These are phyloP conservation scores for Philotrypesis tridentata DNA, from an alignment of 1,140 invertebrate genomes.

Conservation along the genomic window DNA sequence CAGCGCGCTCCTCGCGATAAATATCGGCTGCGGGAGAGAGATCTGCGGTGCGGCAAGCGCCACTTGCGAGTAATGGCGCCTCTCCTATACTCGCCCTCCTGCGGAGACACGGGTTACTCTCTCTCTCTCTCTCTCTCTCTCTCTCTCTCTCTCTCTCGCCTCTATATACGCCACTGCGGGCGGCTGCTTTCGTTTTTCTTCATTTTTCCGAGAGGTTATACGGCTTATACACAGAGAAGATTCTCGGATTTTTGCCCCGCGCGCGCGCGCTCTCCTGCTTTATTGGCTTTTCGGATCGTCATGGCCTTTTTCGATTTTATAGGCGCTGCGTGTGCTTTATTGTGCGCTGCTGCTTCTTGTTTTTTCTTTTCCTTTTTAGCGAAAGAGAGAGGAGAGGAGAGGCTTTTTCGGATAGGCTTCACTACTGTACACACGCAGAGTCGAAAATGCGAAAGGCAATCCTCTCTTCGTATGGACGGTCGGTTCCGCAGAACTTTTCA, in stretches of 20 bases:
- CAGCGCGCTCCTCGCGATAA: constrained; percentile 56
- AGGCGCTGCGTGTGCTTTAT: constrained; percentile 23
- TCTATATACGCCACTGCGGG: not conserved
- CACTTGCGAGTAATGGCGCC: constrained; percentile 66
- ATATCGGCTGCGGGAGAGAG: constrained; percentile 58
- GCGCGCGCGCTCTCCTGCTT: no score
- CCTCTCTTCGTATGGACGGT: no score
- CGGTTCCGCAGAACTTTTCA: no score
- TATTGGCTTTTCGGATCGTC: constrained; percentile 5
- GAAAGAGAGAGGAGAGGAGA: no score
- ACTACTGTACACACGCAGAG: no score
- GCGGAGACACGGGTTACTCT: constrained; percentile 2
- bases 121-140: not conserved
- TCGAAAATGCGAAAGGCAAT: no score
- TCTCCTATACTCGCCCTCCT: not conserved
- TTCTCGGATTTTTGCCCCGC: constrained; percentile 17
- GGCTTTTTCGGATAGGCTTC: no score
- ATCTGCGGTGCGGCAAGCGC: constrained; percentile 51
- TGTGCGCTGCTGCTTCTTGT: not conserved
- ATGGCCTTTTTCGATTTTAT: constrained; percentile 12
- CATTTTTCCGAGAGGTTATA: not conserved
- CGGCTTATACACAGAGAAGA: not conserved
- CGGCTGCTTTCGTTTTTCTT: constrained; percentile 21
- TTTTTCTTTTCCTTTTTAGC: not conserved
- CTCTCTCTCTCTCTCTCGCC: not conserved